A percentile compares a stretch with the other conserved stretches of the same genome.
phyloP scores from a whole-genome alignment of 2,113 vertebrate genomes.

The Callaeas wilsoni region DNA sequence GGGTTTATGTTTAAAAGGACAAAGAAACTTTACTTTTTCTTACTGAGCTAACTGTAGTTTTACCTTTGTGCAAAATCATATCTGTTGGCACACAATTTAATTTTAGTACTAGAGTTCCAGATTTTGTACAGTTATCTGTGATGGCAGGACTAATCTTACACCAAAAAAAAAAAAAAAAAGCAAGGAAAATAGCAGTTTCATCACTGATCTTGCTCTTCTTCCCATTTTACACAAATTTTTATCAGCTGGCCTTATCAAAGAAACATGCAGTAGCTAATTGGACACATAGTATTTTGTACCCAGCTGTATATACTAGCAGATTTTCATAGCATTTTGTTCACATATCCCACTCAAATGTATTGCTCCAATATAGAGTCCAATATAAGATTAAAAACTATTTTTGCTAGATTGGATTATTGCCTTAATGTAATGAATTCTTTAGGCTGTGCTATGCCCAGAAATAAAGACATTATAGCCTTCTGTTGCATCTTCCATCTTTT shows the following conservation, averaged over 20 bases:
- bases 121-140: background rate
- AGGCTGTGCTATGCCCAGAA: background rate
- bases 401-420: background rate
- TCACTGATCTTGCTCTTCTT: conserved; percentile 29
- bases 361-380: background rate
- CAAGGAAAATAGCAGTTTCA: conserved; percentile 4
- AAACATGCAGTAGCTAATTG: background rate
- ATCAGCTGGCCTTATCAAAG: background rate
- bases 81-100: background rate
- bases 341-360: background rate
- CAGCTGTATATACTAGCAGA: background rate
- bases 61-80: conserved; percentile 7
- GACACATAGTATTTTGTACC: background rate
- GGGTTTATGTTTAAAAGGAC: background rate
- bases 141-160: background rate
- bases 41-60: background rate
- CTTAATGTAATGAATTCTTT: background rate
- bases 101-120: background rate
- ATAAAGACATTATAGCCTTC: background rate
- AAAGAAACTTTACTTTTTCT: background rate
- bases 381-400: background rate
- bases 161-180: too few species aligned
- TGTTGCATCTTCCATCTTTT: background rate
- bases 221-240: conserved; percentile 19
- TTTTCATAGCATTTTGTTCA: background rate